Base-by-base conservation (phyloP, 2,797 vertebrate species). In the Podargus strigoides region DNA sequence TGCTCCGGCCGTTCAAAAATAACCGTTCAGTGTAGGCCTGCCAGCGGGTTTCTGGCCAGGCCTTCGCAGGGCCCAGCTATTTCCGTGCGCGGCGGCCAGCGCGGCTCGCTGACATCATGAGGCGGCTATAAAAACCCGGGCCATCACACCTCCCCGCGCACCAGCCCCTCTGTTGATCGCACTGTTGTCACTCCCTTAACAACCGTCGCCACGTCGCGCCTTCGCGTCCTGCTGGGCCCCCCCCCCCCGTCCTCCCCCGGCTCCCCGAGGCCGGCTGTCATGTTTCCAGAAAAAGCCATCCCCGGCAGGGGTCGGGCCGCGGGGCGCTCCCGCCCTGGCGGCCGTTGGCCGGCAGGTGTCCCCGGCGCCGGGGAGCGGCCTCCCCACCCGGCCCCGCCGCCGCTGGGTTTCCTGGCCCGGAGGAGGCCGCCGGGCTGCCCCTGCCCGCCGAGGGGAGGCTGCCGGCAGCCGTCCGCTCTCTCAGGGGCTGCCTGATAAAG, bases 161-260 rank as follows among this genome's bases (percentile, higher is more conserved):
- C 66, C 85, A 87, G 91, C 93, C 64, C 73, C 86, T 85, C 92
- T 97, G 95, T 97, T 97, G 97, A 97, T 95, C 70, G 62, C 89
- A 84, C 89, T 97, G 96, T 97, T 97, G 96, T 97, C 95, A 83
- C 95, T 97, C 93, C 94, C 97, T 96, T 97, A 95, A 95, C 96
- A 97, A 97, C 97, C 89, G 94, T 84, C 96, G 89, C 96, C 96
- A 97, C 87, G 94, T 96, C 94, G 97, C 96, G 96, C 96, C 94
- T 97, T 95, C 94, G 56, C 36, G 36, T 95, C 89, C 95, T 94
- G 87, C 87, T 76, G 72, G 64, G 19, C 62, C 37, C 36, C 49
- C 21, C 14, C 47, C 12, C 24, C 44, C 59, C 63, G 10, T 11
- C 19, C 15, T 8, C 42, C 3, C 42, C 46, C 70, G n/a, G 59